Evolutionary conservation across 2,888 invertebrate species (phyloP).

Genomic region (Linnaemya vulpina): DNA sequence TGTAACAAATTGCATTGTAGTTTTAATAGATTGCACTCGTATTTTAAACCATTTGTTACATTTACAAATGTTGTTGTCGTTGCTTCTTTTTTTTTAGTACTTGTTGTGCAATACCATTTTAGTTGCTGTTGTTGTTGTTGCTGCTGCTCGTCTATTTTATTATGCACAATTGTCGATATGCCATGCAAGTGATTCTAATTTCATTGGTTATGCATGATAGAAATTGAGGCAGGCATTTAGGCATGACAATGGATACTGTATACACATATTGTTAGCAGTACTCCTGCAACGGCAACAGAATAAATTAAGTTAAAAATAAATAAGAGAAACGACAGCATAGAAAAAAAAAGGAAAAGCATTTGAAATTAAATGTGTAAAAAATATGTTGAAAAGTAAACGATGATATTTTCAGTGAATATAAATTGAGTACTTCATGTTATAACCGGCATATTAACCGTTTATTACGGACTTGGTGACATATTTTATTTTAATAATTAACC

Average conservation of each 20-base stretch:
- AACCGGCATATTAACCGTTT: too few relatives aligned
- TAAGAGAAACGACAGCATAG: too few relatives aligned
- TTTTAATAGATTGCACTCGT: conserved; percentile 61
- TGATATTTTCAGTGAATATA: not conserved
- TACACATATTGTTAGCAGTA: conserved; percentile 17
- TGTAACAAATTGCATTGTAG: conserved; percentile 62
- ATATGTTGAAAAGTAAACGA: conserved; percentile 7
- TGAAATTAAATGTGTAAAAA: conserved; percentile 38
- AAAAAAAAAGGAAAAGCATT: not conserved
- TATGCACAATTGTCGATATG: conserved; percentile 63
- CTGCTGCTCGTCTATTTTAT: conserved; percentile 46
- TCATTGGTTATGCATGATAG: conserved; percentile 71
- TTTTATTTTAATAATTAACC: too few relatives aligned
- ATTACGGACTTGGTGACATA: too few relatives aligned
- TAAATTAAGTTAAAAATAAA: conserved; percentile 51
- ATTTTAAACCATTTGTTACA: conserved; percentile 59
- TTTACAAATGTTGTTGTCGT: conserved; percentile 41
- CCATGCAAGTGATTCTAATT: conserved; percentile 67
- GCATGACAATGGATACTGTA: conserved; percentile 43
- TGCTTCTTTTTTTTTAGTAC: not conserved
- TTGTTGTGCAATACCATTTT: not conserved
- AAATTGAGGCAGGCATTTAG: conserved; percentile 56
- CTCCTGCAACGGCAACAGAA: conserved; percentile 17
- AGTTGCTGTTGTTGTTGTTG: conserved; percentile 2
- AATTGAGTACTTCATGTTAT: not conserved